Percentiles rank a stretch among this genome's conserved stretches.
Conservation (phyloP, 2,113 vertebrate genomes). For the Mobula hypostoma region DNA sequence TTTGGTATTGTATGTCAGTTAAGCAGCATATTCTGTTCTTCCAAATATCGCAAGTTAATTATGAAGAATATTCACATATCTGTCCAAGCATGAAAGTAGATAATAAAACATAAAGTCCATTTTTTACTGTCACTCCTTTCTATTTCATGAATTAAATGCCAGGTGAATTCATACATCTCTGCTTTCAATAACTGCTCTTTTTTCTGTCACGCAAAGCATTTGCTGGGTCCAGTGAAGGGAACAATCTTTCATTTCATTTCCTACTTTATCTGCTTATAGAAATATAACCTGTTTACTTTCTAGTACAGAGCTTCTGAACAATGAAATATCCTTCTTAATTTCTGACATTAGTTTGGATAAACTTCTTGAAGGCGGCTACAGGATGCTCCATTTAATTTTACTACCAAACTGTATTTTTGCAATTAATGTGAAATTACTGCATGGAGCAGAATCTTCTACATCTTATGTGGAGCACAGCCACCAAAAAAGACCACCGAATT, state of each 20-base stretch:
- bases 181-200: not conserved
- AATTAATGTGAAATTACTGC: not conserved
- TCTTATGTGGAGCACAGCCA: not conserved
- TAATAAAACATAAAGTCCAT: slow-evolving; percentile 36
- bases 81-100: slow-evolving; percentile 33
- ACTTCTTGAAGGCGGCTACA: not conserved
- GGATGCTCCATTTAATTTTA: not conserved
- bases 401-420: not conserved
- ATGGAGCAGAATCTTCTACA: not conserved
- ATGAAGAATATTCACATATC: slow-evolving; percentile 31
- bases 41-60: slow-evolving; percentile 35
- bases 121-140: slow-evolving; percentile 34
- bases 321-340: not conserved
- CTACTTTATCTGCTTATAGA: not conserved
- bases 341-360: not conserved
- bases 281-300: not conserved
- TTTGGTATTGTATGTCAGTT: not conserved
- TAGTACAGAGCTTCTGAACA: not conserved
- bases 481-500: not conserved
- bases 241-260: slow-evolving; percentile 18
- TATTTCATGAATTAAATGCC: slow-evolving; percentile 33
- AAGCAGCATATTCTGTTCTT: not conserved
- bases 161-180: slow-evolving; percentile 22
- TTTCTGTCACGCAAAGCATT: slow-evolving; percentile 6
- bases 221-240: not conserved